phyloP scores from a whole-genome alignment of 2,888 invertebrate species.

The Phanerotoma sp. region DNA sequence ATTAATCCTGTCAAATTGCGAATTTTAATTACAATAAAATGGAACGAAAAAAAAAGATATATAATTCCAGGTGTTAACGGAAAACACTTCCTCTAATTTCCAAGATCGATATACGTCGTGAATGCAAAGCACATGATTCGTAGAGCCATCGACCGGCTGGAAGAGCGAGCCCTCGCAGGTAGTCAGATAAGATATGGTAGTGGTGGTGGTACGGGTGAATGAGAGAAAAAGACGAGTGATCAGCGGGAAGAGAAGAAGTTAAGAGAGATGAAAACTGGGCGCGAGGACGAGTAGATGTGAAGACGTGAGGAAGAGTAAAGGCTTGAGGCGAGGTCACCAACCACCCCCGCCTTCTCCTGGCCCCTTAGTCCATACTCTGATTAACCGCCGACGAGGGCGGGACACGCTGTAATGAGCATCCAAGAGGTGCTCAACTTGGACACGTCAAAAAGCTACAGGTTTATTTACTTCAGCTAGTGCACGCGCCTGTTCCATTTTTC shows the following conservation, averaged over 20 bases:
- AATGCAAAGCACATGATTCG: constrained; percentile 35
- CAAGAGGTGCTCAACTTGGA: constrained; percentile 55
- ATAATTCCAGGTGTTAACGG: constrained; percentile 33
- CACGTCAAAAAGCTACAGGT: constrained; percentile 28
- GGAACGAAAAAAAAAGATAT: constrained; percentile 18
- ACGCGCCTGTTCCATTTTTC: not conserved
- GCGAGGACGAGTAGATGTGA: constrained; percentile 15
- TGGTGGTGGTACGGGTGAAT: constrained; percentile 14
- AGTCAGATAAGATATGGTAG: constrained; percentile 37
- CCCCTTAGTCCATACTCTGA: constrained; percentile 48
- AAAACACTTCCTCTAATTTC: constrained; percentile 35
- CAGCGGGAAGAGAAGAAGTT: constrained; percentile 15
- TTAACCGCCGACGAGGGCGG: constrained; percentile 56
- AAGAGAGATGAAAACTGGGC: constrained; percentile 24
- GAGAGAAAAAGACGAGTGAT: constrained; percentile 21
- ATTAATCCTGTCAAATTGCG: not conserved
- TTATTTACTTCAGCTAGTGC: constrained; percentile 25
- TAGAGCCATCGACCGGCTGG: constrained; percentile 23
- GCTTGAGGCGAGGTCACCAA: constrained; percentile 57
- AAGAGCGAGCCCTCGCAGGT: constrained; percentile 41
- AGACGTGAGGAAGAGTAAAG: constrained; percentile 44
- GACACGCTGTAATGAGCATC: constrained; percentile 56
- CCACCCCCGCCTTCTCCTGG: constrained; percentile 47
- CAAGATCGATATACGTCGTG: constrained; percentile 30
- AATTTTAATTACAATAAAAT: no score